Conservation (phyloP, 2,888 invertebrate genomes). For the Tiphia femorata region DNA sequence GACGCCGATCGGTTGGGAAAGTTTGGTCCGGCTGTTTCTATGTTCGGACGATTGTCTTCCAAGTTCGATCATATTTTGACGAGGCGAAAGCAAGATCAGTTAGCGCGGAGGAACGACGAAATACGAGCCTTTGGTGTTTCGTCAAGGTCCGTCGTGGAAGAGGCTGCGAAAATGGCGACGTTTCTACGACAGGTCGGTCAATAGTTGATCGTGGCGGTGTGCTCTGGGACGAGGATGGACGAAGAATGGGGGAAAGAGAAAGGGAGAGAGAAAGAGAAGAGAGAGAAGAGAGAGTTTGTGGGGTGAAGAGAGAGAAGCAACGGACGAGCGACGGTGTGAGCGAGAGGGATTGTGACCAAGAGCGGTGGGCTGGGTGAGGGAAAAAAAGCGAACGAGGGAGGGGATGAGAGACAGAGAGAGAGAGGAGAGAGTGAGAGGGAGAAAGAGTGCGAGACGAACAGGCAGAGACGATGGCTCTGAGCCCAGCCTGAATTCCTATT, state of each 20-base stretch:
- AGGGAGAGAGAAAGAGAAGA: slow-evolving; percentile 1
- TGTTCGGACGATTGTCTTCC: not conserved
- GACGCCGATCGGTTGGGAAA: slow-evolving; percentile 8
- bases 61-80: not conserved
- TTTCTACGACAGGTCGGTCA: slow-evolving; percentile 23
- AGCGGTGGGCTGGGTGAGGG: slow-evolving; percentile 7
- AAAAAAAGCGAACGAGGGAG: not conserved
- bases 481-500: slow-evolving; percentile 51
- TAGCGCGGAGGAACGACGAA: too few species aligned
- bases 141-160: not conserved
- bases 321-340: not conserved
- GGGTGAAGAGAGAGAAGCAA: slow-evolving; percentile 4
- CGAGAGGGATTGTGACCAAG: too few species aligned
- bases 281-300: not conserved
- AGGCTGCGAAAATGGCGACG: not conserved
- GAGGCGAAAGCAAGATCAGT: too few species aligned
- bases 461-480: slow-evolving; percentile 63
- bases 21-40: slow-evolving; percentile 27
- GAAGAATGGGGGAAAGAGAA: not conserved
- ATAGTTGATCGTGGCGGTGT: slow-evolving; percentile 29
- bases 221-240: slow-evolving; percentile 25
- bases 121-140: too few species aligned
- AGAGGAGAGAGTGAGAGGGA: slow-evolving; percentile 9
- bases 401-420: slow-evolving; percentile 14
- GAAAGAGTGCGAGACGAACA: slow-evolving; percentile 36